Base-by-base conservation (phyloP, 2,888 invertebrate genomes). In the Sphecodes monilicornis region DNA sequence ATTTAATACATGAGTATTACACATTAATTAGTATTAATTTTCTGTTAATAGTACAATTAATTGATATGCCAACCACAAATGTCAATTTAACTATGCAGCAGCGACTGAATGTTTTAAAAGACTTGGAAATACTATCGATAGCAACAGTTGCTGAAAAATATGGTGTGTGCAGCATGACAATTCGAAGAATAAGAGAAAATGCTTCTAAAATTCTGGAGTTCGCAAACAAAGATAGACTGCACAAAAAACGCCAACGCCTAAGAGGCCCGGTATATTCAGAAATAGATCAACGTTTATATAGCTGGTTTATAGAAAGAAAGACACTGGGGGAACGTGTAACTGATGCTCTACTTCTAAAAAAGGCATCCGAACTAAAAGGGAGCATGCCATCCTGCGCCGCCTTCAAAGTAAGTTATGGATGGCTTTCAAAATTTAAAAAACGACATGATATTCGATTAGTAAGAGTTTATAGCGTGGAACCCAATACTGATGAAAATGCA, bases 181-280 rank as follows among this genome's bases (percentile, higher is more conserved):
- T 54, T 54, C 54, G 54, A 54, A 54, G 54, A 54, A 54, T 54
- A 54, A 22, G 54, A n/a, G 54, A 54, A n/a, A 54, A 54, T 54
- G 54, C 54, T 54, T 11, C 54, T 0, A 54, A 54, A 54, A 54
- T 54, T n/a, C n/a, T 10, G 3, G n/a, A n/a, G 54, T 54, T 54
- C 11, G 54, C 10, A 1, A 54, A 54, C n/a, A 54, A 54, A 54
- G n/a, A 54, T 54, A 54, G 22, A 54, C 54, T n/a, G 54, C 54
- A 54, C 11, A 54, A n/a, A n/a, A 54, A 54, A 3, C 54, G 54
- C 11, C 54, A 54, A n/a, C 54, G 54, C n/a, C 3, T 54, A n/a
- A 54, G 54, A n/a, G n/a, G 10, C 3, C 54, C 54, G 0, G 22
- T 22, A 54, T 54, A 54, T n/a, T 54, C 22, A n/a, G 54, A 54